A percentile compares a stretch with the other conserved stretches of the same genome.
Evolutionary conservation across 2,888 invertebrate species (phyloP).

Genomic region (Helicoverpa assulta): DNA sequence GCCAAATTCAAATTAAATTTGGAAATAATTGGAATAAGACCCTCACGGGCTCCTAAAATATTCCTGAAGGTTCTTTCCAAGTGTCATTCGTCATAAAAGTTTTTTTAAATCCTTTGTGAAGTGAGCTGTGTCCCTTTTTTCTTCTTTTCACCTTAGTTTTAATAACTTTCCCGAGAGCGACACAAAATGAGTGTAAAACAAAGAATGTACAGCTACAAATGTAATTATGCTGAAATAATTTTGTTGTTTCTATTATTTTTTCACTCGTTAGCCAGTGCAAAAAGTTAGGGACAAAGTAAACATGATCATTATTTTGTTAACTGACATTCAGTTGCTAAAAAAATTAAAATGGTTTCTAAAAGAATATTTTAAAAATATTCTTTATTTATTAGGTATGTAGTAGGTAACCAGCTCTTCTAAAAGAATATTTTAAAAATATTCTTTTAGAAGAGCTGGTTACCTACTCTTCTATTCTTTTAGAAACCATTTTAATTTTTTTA

Average conservation of each 20-base stretch:
- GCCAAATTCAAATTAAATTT: background rate
- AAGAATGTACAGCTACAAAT: background rate
- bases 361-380: too few relatives aligned
- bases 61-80: conserved; percentile 26
- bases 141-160: background rate
- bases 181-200: background rate
- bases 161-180: background rate
- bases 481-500: too few relatives aligned
- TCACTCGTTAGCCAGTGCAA: conserved; percentile 9
- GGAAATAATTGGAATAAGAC: conserved; percentile 16
- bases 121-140: conserved; percentile 9
- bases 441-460: too few relatives aligned
- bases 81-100: conserved; percentile 49
- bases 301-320: background rate
- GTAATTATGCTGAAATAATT: background rate
- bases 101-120: conserved; percentile 17
- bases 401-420: too few relatives aligned
- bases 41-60: background rate
- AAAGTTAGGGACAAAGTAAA: conserved; percentile 10
- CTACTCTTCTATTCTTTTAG: too few relatives aligned
- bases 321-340: too few relatives aligned
- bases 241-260: too few relatives aligned
- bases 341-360: too few relatives aligned
- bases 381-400: too few relatives aligned
- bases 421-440: too few relatives aligned